Evolutionary conservation across 2,888 invertebrate genomes (phyloP).

Genomic region (Drosophila trichaetosa): DNA sequence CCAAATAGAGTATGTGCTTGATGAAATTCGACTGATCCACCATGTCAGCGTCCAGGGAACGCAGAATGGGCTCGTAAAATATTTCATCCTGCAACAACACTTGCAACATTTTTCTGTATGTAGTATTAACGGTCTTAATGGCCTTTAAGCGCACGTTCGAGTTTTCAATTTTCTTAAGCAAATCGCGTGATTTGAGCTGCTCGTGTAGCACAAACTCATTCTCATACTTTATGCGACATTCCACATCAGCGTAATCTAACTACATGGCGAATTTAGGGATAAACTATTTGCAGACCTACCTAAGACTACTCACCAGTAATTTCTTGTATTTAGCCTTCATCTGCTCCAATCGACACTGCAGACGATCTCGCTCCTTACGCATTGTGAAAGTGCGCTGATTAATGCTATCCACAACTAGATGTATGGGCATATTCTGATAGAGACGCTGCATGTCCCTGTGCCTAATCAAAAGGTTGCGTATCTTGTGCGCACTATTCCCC

Average conservation of each 20-base stretch:
- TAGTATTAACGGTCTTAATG: conserved; percentile 78
- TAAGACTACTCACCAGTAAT: conserved; percentile 65
- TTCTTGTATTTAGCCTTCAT: conserved; percentile 70
- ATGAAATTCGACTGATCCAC: conserved; percentile 83
- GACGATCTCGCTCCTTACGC: conserved; percentile 83
- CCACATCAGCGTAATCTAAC: conserved; percentile 71
- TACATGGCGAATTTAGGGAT: conserved; percentile 25
- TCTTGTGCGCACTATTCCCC: conserved; percentile 75
- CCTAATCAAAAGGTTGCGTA: conserved; percentile 80
- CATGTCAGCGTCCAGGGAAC: conserved; percentile 81
- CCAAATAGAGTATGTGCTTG: conserved; percentile 81
- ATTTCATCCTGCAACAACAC: conserved; percentile 81
- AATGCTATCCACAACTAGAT: conserved; percentile 82
- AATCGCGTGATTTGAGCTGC: conserved; percentile 70
- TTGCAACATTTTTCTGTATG: conserved; percentile 82
- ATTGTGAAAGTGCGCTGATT: conserved; percentile 83
- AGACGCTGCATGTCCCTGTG: conserved; percentile 82
- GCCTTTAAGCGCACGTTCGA: conserved; percentile 83
- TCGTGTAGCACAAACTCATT: conserved; percentile 80
- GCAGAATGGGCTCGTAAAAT: conserved; percentile 84
- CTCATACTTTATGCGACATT: conserved; percentile 82
- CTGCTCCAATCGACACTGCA: conserved; percentile 67
- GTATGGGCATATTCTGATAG: conserved; percentile 82
- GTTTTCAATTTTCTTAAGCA: conserved; percentile 81
- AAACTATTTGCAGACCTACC: neutral